Conservation (phyloP, 2,113 vertebrate genomes). For the Epinephelus cyanopodus region DNA sequence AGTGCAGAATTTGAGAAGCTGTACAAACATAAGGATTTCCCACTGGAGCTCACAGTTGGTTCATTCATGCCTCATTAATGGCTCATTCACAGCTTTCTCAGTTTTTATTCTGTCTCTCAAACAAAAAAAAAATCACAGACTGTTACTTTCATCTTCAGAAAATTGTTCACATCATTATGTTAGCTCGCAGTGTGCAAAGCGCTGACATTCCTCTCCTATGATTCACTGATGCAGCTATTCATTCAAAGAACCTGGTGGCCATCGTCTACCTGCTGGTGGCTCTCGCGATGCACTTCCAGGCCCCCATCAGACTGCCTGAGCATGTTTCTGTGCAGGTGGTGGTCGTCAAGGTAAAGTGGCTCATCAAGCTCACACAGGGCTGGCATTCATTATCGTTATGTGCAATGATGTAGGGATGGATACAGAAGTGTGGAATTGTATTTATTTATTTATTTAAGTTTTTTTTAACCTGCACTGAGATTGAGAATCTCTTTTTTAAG, state of each 20-base stretch:
- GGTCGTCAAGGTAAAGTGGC: constrained; percentile 89
- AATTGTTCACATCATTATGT: background rate
- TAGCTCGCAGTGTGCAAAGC: background rate
- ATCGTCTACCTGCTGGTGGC: constrained; percentile 93
- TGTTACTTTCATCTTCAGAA: constrained; percentile 1
- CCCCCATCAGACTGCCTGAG: constrained; percentile 93
- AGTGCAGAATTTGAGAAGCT: background rate
- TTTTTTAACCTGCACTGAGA: background rate
- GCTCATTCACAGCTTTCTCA: background rate
- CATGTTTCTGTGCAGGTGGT: constrained; percentile 94
- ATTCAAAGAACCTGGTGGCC: constrained; percentile 94
- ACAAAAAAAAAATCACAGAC: background rate
- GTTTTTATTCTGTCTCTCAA: background rate
- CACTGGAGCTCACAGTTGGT: background rate
- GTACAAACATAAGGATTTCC: background rate
- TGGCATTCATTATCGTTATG: background rate
- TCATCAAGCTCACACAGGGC: background rate
- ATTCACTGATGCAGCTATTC: constrained; percentile 86
- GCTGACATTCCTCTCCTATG: background rate
- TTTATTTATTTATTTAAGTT: background rate
- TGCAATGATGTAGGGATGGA: background rate
- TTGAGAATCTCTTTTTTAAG: background rate
- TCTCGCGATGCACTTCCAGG: constrained; percentile 93
- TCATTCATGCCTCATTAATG: constrained; percentile 6
- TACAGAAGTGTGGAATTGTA: background rate